Conservation (phyloP, 2,113 vertebrate genomes). For the Corythornis madagascariensis region DNA sequence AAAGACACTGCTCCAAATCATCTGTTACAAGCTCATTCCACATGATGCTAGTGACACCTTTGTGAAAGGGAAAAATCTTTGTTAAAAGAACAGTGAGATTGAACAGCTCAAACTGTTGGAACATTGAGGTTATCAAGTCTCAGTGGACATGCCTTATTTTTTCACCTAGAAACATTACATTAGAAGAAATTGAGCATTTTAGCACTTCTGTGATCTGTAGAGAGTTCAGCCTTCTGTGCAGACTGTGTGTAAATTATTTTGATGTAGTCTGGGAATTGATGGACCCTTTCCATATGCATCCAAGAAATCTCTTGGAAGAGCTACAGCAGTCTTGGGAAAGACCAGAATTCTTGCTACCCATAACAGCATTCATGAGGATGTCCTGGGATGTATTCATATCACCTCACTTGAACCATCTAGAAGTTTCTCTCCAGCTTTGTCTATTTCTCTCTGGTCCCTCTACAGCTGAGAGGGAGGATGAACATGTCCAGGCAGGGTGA, state of each 20-base stretch:
- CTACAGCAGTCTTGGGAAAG: neutral
- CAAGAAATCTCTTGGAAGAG: conserved; percentile 24
- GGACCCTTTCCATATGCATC: neutral
- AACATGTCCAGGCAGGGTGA: neutral
- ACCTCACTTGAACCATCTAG: neutral
- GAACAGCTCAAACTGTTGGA: neutral
- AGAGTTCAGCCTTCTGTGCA: neutral
- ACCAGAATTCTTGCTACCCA: neutral
- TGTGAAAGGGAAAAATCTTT: conserved; percentile 3
- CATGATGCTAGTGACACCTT: neutral
- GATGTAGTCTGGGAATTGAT: neutral
- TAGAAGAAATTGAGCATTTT: neutral
- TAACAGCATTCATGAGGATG: neutral
- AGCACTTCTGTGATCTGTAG: neutral
- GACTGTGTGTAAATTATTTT: neutral
- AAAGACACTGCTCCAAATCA: conserved; percentile 5
- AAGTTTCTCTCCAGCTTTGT: neutral
- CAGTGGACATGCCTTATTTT: neutral
- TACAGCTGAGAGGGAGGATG: rapidly evolving
- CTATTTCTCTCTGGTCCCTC: neutral
- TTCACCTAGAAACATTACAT: conserved; percentile 19
- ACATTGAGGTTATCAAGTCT: neutral
- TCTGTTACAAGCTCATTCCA: neutral
- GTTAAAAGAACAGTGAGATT: neutral
- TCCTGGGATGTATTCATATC: neutral